Conservation (phyloP, 2,797 vertebrate genomes). For the Cuniculus paca region DNA sequence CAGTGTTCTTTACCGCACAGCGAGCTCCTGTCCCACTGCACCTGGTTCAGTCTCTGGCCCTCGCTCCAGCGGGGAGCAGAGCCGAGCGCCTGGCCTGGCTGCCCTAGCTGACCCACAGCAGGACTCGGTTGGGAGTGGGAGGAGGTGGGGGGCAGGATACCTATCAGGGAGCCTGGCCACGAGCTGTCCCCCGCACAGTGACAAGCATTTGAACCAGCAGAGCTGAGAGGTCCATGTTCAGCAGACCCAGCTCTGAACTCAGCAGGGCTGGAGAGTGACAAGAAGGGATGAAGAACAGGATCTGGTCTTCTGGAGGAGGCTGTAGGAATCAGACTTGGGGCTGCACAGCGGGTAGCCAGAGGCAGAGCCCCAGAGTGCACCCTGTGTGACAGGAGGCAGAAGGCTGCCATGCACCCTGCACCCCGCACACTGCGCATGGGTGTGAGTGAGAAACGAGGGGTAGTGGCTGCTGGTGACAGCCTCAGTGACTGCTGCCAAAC, state of each 20-base stretch:
- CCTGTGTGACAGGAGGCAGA: no score
- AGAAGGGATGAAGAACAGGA: background rate
- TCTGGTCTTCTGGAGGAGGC: background rate
- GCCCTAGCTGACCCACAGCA: no score
- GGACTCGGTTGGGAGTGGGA: background rate
- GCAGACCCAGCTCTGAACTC: background rate
- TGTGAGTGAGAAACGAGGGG: background rate
- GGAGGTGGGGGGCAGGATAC: background rate
- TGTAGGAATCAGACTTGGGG: background rate
- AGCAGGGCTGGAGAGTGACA: background rate
- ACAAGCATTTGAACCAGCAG: background rate
- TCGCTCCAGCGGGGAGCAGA: background rate
- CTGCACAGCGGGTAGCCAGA: background rate
- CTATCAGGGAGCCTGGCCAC: background rate
- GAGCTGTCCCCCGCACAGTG: rapidly evolving
- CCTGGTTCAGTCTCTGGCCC: background rate
- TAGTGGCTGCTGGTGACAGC: background rate
- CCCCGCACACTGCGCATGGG: no score
- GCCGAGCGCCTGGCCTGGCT: background rate
- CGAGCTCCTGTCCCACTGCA: background rate
- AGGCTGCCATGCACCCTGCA: rapidly evolving
- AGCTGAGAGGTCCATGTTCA: background rate
- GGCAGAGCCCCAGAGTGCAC: background rate
- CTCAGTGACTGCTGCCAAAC: rapidly evolving
- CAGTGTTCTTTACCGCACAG: background rate